phyloP scores from a whole-genome alignment of 2,113 vertebrate species.

The Merops nubicus region DNA sequence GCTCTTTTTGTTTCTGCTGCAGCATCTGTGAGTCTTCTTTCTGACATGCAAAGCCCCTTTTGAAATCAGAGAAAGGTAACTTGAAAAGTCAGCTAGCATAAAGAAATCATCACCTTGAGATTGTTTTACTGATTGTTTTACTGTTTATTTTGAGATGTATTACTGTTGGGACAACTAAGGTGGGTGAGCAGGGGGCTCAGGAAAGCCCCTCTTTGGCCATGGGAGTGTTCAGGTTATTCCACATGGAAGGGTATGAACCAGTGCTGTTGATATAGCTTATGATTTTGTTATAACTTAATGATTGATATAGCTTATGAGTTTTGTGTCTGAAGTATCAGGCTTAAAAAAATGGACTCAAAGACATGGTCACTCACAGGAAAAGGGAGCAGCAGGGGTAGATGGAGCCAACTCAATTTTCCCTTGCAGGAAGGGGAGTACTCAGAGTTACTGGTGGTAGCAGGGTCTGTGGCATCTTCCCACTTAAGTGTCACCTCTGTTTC shows the following conservation, averaged over 20 bases:
- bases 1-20: not conserved
- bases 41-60: not conserved
- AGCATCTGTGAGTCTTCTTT: not conserved
- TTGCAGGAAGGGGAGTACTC: not conserved
- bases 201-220: not conserved
- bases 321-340: not conserved
- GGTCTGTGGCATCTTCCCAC: not conserved
- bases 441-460: not conserved
- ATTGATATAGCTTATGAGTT: not conserved
- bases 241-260: not conserved
- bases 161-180: not conserved
- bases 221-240: not conserved
- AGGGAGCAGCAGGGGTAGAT: not conserved
- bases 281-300: not conserved
- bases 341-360: not conserved
- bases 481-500: not conserved
- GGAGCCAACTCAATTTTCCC: not conserved
- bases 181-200: not conserved
- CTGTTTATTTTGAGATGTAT: no score
- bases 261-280: not conserved
- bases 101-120: not conserved
- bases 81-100: not conserved
- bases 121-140: no score
- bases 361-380: not conserved
- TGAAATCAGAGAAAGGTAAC: not conserved